A percentile compares a stretch with the other conserved stretches of the same genome.
Evolutionary conservation across 2,888 invertebrate species (phyloP).

Genomic region (Baronia brevicornis): DNA sequence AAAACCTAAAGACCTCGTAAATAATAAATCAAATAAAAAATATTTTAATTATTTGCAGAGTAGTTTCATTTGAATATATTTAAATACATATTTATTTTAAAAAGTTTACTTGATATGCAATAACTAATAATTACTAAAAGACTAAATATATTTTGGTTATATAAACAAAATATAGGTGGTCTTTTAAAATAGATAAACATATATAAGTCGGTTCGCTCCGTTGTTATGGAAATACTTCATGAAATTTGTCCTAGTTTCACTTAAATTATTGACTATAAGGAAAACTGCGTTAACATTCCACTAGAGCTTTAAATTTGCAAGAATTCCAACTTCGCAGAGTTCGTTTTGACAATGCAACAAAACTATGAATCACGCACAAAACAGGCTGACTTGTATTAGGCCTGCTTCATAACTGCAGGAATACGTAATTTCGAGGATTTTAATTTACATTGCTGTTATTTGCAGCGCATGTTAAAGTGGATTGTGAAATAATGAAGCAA

Average conservation of each 20-base stretch:
- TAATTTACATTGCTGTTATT: slow-evolving; percentile 22
- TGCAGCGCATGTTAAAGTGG: slow-evolving; percentile 3
- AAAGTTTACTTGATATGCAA: too few relatives aligned
- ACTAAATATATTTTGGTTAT: too few relatives aligned
- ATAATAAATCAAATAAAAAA: too few relatives aligned
- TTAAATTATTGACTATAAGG: slow-evolving; percentile 6
- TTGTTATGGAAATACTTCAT: too few relatives aligned
- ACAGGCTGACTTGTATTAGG: slow-evolving; percentile 10
- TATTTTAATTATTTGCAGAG: too few relatives aligned
- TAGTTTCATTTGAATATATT: too few relatives aligned
- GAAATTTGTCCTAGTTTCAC: slow-evolving; percentile 1
- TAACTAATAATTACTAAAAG: too few relatives aligned
- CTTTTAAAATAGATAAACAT: too few relatives aligned
- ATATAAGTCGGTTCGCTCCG: too few relatives aligned
- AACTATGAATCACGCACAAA: slow-evolving; percentile 24
- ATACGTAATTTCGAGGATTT: slow-evolving; percentile 17
- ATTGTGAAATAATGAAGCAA: slow-evolving; percentile 15
- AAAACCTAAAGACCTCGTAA: too few relatives aligned
- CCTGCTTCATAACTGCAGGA: slow-evolving; percentile 12
- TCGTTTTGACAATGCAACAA: slow-evolving; percentile 26
- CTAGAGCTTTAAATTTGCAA: slow-evolving; percentile 8
- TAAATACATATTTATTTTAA: too few relatives aligned
- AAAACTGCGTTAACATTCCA: slow-evolving; percentile 6
- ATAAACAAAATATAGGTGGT: too few relatives aligned
- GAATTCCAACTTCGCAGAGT: slow-evolving; percentile 10